Percentiles rank a stretch among this genome's conserved stretches.
Evolutionary conservation across 2,797 vertebrate genomes (phyloP).

Genomic region (Pelodytes ibericus): DNA sequence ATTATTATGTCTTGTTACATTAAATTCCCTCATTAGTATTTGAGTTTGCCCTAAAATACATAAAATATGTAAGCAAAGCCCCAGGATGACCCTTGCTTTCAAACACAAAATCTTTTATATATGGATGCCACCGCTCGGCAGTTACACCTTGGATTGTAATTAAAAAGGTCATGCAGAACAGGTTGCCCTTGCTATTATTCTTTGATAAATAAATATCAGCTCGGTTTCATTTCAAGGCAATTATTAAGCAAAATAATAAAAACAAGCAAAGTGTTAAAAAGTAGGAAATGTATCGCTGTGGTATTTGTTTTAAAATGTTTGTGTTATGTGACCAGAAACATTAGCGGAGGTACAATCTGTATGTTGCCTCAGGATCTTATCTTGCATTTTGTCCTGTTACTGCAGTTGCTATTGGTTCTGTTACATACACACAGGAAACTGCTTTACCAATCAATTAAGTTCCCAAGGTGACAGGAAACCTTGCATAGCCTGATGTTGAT

Average conservation of each 20-base stretch:
- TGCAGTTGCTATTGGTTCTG: constrained; percentile 73
- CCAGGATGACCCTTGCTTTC: too few species aligned
- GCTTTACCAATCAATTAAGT: constrained; percentile 74
- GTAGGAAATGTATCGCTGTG: constrained; percentile 8
- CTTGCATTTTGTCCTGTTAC: constrained; percentile 73
- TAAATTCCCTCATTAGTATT: too few species aligned
- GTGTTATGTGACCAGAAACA: background rate
- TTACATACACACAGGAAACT: constrained; percentile 77
- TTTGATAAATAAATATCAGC: background rate
- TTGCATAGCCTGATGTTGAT: constrained; percentile 76
- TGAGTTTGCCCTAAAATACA: too few species aligned
- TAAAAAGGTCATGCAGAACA: background rate
- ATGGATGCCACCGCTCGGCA: too few species aligned
- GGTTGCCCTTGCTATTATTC: background rate
- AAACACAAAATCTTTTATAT: too few species aligned
- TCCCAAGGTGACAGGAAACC: constrained; percentile 84
- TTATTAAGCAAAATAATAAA: background rate
- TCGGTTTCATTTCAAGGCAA: background rate
- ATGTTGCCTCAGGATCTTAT: constrained; percentile 70
- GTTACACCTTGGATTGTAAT: too few species aligned
- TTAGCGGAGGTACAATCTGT: constrained; percentile 42
- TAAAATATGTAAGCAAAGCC: too few species aligned
- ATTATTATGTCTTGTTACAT: too few species aligned
- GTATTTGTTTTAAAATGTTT: constrained; percentile 21
- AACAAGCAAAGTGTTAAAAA: background rate